Conservation (phyloP, 1,140 invertebrate species). For the Anagrus nilaparvatae region DNA sequence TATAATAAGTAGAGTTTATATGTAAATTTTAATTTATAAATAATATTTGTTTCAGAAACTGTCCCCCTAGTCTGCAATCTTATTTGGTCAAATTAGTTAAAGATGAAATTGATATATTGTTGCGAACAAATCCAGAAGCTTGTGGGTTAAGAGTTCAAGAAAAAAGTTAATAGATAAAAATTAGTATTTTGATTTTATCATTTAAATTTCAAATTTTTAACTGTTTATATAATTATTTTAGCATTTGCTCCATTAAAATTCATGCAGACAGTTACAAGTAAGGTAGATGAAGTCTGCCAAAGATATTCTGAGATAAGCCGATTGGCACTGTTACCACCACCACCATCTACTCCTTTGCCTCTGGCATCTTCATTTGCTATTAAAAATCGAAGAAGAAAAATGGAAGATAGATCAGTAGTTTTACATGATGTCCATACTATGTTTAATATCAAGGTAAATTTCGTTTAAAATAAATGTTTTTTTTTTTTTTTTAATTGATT, state of each 20-base stretch:
- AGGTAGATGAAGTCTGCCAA: conserved; percentile 58
- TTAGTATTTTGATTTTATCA: neutral
- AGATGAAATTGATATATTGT: conserved; percentile 50
- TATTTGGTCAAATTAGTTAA: conserved; percentile 53
- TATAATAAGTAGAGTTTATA: conserved; percentile 1
- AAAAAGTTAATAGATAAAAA: conserved; percentile 45
- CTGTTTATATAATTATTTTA: conserved; percentile 34
- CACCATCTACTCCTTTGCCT: conserved; percentile 40
- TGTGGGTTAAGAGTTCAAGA: conserved; percentile 49
- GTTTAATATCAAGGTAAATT: conserved; percentile 47
- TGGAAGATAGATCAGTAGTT: conserved; percentile 80
- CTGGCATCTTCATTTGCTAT: conserved; percentile 53
- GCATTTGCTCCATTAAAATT: conserved; percentile 59
- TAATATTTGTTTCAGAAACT: conserved; percentile 48
- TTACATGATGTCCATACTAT: conserved; percentile 60
- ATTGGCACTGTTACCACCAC: conserved; percentile 44
- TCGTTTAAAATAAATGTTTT: neutral
- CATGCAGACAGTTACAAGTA: conserved; percentile 59
- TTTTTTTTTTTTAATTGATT: conserved; percentile 3
- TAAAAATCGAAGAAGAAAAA: conserved; percentile 68
- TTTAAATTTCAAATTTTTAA: neutral
- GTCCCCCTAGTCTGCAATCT: conserved; percentile 52
- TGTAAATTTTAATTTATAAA: neutral
- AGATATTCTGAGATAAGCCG: conserved; percentile 54
- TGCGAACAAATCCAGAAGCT: conserved; percentile 50